Conservation (phyloP, 2,888 invertebrate species). For the Volucella bombylans region DNA sequence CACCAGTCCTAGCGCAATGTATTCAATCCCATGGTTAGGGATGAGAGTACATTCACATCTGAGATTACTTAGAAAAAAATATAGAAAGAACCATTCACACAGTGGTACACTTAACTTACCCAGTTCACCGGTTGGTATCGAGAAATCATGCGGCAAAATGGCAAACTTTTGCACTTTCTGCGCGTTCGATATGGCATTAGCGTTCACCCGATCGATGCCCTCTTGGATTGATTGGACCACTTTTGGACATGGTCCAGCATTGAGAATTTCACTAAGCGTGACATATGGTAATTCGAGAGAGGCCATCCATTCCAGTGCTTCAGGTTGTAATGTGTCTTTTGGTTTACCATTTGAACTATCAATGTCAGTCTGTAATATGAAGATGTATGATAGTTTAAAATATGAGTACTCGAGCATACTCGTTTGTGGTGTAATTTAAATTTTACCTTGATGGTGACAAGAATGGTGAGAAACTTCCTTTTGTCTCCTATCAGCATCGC, state of each 20-base stretch:
- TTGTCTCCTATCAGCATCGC: slow-evolving; percentile 94
- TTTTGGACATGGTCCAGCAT: slow-evolving; percentile 84
- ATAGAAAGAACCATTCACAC: background rate
- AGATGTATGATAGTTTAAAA: too few relatives aligned
- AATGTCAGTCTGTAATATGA: slow-evolving; percentile 85
- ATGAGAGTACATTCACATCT: too few relatives aligned
- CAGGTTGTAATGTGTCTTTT: slow-evolving; percentile 86
- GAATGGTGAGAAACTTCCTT: slow-evolving; percentile 91
- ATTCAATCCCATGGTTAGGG: too few relatives aligned
- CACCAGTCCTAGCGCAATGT: slow-evolving; percentile 2
- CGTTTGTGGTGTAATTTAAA: background rate
- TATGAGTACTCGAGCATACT: too few relatives aligned
- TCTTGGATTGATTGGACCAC: slow-evolving; percentile 87
- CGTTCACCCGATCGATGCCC: slow-evolving; percentile 90
- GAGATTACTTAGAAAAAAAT: background rate
- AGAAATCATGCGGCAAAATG: slow-evolving; percentile 92
- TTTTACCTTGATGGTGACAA: slow-evolving; percentile 91
- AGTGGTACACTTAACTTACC: slow-evolving; percentile 74
- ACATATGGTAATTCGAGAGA: slow-evolving; percentile 85
- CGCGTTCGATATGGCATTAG: slow-evolving; percentile 91
- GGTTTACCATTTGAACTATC: slow-evolving; percentile 88
- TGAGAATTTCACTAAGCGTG: slow-evolving; percentile 88
- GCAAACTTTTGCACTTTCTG: slow-evolving; percentile 93
- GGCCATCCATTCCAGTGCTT: slow-evolving; percentile 88
- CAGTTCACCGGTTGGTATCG: slow-evolving; percentile 92